These are phyloP conservation scores for Apus apus DNA, from an alignment of 2,113 vertebrate species.

Conservation along the genomic window DNA sequence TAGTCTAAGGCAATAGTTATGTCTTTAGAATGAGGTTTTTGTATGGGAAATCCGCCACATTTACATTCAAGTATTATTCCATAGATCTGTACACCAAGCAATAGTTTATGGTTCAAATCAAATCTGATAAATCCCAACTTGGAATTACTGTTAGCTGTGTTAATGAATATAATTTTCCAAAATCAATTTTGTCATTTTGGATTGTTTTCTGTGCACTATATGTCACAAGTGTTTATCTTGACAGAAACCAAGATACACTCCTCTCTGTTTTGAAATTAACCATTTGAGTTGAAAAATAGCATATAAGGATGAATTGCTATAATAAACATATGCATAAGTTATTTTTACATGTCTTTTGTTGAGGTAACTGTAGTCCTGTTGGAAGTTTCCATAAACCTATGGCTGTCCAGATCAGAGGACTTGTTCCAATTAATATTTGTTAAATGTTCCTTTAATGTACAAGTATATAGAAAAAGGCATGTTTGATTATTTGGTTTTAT, in stretches of 20 bases:
- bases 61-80: neutral
- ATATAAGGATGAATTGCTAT: neutral
- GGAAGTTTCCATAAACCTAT: neutral
- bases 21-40: neutral
- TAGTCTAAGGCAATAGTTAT: neutral
- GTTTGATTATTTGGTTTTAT: neutral
- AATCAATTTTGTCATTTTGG: constrained; percentile 15
- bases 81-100: neutral
- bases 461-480: neutral
- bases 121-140: constrained; percentile 7
- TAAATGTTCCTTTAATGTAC: neutral
- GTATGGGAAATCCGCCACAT: neutral
- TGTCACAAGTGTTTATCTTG: constrained; percentile 32
- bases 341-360: neutral
- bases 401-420: neutral
- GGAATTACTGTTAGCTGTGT: neutral
- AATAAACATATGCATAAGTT: neutral
- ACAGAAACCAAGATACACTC: neutral
- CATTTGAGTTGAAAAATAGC: neutral
- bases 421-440: neutral
- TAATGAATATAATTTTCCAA: neutral
- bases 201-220: neutral
- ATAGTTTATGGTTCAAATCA: neutral
- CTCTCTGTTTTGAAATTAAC: constrained; percentile 5
- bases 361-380: neutral